Base-by-base conservation (phyloP, 2,888 invertebrate species). In the Tiphia femorata region DNA sequence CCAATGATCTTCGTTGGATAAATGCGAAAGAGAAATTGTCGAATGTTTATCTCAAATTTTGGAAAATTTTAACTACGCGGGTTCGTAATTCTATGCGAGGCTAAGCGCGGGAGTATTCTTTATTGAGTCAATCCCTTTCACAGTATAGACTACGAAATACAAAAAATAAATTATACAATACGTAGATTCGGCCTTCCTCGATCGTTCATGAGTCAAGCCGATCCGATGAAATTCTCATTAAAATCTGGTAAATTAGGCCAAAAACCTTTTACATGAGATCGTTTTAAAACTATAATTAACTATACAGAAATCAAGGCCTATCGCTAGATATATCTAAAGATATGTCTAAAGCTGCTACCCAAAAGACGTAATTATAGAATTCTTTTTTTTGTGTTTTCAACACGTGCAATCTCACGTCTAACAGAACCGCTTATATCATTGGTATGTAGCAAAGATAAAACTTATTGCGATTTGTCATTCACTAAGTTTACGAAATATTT, bases 161-260 rank as follows among this genome's bases (percentile, higher is more conserved):
- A 67, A 63, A 71, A 71, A 70, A 70, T 66, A 71, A 71, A 70
- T n/a, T 69, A 61, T 63, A 64, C 62, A 70, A 50, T 50, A 58
- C 48, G 62, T 44, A 62, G 38, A 64, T 58, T 49, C 48, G 25
- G 50, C 23, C 7, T n/a, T n/a, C n/a, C n/a, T n/a, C n/a, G n/a
- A n/a, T n/a, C n/a, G n/a, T n/a, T n/a, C n/a, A n/a, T n/a, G n/a
- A n/a, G n/a, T n/a, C 21, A 27, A 43, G 43, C 27, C 12, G 27
- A 38, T 19, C 17, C 38, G 19, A 17, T 38, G 19, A 38, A 17
- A 8, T 19, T 38, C 38, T 38, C 19, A 2, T 8, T 8, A 4
- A 19, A 38, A 20, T 38, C 17, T 20, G 10, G 7, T 20, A 20
- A 38, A 38, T 38, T 38, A 38, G 38, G 38, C 38, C 38, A 20